Conservation (phyloP, 2,113 vertebrate genomes). For the Butorides virescens region DNA sequence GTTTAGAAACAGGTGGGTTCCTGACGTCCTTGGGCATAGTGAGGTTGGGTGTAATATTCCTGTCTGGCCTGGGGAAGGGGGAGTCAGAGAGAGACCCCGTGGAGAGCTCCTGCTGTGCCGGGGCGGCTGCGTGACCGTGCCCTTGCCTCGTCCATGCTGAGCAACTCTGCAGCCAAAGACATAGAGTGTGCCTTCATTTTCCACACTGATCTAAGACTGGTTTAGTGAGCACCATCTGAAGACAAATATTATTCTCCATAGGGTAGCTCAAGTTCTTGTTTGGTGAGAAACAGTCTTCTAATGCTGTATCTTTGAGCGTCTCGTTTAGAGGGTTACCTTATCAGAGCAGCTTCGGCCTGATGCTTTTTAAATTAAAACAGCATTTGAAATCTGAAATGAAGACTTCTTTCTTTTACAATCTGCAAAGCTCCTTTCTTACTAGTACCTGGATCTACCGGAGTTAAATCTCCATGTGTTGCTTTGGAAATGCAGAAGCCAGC, state of each 20-base stretch:
- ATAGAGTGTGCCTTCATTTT: background rate
- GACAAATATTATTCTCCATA: background rate
- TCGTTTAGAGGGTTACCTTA: background rate
- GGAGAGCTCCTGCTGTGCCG: background rate
- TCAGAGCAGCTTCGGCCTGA: background rate
- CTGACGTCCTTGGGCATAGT: background rate
- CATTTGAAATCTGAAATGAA: background rate
- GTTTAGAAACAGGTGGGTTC: background rate
- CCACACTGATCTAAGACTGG: background rate
- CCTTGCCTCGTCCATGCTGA: background rate
- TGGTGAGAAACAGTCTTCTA: background rate
- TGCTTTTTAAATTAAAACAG: background rate
- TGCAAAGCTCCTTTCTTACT: background rate
- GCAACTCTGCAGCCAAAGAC: background rate
- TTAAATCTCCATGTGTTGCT: background rate
- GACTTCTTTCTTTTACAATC: background rate
- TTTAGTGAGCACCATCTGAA: background rate
- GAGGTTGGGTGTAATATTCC: background rate
- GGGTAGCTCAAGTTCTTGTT: constrained; percentile 1
- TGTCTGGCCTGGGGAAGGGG: background rate
- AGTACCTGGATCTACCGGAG: background rate
- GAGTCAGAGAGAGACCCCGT: background rate
- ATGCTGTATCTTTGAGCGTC: background rate
- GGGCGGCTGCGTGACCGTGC: background rate
- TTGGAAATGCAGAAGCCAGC: background rate